phyloP scores from a whole-genome alignment of 2,113 vertebrate species.

The Chaenogobius annularis region DNA sequence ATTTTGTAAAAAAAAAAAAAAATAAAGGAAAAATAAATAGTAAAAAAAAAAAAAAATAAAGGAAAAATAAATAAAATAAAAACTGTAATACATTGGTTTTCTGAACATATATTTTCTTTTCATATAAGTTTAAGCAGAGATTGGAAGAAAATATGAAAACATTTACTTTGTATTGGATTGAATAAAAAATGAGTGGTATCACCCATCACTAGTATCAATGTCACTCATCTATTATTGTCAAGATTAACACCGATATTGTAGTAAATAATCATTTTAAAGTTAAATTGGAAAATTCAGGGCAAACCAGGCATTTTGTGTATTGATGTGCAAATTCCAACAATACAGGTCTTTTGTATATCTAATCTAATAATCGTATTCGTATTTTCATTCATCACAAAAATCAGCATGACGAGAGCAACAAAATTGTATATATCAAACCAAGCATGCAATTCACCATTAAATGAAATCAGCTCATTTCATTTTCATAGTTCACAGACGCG shows the following conservation, averaged over 20 bases:
- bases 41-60: too few relatives aligned
- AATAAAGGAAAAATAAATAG: too few relatives aligned
- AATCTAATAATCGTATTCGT: neutral
- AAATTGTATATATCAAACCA: neutral
- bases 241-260: neutral
- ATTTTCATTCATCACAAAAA: neutral
- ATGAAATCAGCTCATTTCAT: conserved; percentile 37
- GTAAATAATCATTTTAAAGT: too few relatives aligned
- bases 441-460: conserved; percentile 19
- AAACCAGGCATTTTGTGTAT: neutral
- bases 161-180: too few relatives aligned
- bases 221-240: neutral
- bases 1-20: too few relatives aligned
- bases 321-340: neutral
- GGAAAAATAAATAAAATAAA: too few relatives aligned
- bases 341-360: neutral
- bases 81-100: too few relatives aligned
- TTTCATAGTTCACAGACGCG: conserved; percentile 25
- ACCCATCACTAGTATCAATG: too few relatives aligned
- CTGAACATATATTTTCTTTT: too few relatives aligned
- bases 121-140: too few relatives aligned
- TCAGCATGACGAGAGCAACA: neutral
- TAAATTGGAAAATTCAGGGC: neutral
- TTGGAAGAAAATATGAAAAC: too few relatives aligned
- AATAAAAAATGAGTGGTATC: too few relatives aligned